Percentiles rank a stretch among this genome's conserved stretches.
phyloP scores from a whole-genome alignment of 1,140 invertebrate genomes.

The Matsumurasca onukii region DNA sequence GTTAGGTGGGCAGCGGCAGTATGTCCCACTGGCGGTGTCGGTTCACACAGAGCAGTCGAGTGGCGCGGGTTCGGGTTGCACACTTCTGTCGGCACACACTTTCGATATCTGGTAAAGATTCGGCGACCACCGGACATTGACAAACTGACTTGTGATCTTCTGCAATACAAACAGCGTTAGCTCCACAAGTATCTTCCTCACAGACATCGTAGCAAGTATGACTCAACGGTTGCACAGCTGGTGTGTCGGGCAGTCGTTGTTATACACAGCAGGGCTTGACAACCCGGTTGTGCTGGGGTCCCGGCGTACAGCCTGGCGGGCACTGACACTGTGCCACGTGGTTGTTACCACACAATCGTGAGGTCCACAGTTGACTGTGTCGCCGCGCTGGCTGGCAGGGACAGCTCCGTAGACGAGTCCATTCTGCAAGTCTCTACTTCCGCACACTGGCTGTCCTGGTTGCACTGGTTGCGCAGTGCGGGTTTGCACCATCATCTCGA shows the following conservation, averaged over 20 bases:
- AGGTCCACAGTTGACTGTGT: conserved; percentile 73
- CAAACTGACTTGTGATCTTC: conserved; percentile 80
- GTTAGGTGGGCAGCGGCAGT: conserved; percentile 74
- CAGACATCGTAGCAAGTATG: conserved; percentile 83
- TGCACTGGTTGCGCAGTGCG: conserved; percentile 69
- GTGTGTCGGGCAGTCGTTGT: conserved; percentile 73
- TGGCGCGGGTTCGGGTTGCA: conserved; percentile 82
- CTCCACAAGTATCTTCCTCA: conserved; percentile 76
- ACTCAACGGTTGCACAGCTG: conserved; percentile 80
- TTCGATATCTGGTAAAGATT: conserved; percentile 79
- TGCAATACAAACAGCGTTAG: conserved; percentile 83
- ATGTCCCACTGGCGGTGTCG: conserved; percentile 57
- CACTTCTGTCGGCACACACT: conserved; percentile 64
- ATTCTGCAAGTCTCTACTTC: conserved; percentile 71
- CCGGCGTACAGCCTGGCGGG: conserved; percentile 78
- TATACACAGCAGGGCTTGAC: conserved; percentile 80
- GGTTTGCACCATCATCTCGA: conserved; percentile 77
- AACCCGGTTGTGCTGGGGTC: conserved; percentile 78
- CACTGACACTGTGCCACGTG: conserved; percentile 87
- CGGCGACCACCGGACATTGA: conserved; percentile 81
- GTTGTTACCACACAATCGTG: conserved; percentile 83
- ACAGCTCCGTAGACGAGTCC: conserved; percentile 46
- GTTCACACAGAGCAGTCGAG: conserved; percentile 72
- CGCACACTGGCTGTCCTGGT: conserved; percentile 74
- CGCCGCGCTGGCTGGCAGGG: conserved; percentile 74